Evolutionary conservation across 1,140 invertebrate species (phyloP).

Genomic region (Panagrolaimus sp.): DNA sequence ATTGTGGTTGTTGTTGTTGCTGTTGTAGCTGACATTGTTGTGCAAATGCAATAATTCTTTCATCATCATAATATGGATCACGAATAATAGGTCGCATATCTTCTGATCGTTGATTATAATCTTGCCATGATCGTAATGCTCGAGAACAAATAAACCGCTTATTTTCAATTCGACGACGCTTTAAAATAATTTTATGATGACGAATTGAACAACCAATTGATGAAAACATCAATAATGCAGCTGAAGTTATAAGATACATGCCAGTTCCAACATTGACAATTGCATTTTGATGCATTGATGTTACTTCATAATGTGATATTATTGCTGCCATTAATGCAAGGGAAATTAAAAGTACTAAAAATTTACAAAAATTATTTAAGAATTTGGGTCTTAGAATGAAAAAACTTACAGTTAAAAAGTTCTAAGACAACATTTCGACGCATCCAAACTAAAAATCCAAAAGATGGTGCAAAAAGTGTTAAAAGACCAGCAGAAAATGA

Average conservation of each 20-base stretch:
- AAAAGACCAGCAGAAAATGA: background rate
- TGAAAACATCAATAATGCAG: background rate
- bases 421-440: background rate
- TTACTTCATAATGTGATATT: background rate
- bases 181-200: background rate
- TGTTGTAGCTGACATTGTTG: background rate
- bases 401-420: conserved; percentile 6
- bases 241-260: background rate
- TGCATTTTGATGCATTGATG: background rate
- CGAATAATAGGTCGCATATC: conserved; percentile 8
- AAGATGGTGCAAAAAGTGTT: background rate
- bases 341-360: background rate
- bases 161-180: conserved; percentile 2
- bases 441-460: background rate
- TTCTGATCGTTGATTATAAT: background rate
- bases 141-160: conserved; percentile 1
- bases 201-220: background rate
- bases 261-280: background rate
- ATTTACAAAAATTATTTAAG: too few relatives aligned
- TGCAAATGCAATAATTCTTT: conserved; percentile 5
- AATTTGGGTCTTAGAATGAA: too few relatives aligned
- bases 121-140: conserved; percentile 1
- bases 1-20: background rate
- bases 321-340: background rate
- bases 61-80: background rate